Conservation (phyloP, 2,797 vertebrate species). For the Poecilia wingei region DNA sequence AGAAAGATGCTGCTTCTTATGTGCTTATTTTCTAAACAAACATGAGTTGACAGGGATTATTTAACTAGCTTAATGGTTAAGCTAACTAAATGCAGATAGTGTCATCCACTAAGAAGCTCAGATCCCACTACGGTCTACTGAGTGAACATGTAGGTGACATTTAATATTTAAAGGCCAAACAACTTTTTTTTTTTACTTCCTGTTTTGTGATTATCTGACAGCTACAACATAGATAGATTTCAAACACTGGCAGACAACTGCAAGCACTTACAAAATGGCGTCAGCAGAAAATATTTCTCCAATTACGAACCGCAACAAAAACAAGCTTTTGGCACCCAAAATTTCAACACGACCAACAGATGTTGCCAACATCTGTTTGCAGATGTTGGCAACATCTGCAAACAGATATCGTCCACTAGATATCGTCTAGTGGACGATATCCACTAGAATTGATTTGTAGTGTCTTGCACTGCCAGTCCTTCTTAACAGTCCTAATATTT, state of each 20-base stretch:
- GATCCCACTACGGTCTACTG: neutral
- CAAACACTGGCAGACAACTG: neutral
- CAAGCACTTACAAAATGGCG: neutral
- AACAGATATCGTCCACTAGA: too few species aligned
- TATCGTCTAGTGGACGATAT: neutral
- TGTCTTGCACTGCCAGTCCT: neutral
- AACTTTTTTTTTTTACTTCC: neutral
- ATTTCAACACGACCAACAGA: neutral
- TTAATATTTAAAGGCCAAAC: too few species aligned
- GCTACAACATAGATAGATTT: neutral
- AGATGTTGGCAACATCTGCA: neutral
- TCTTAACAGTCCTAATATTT: neutral
- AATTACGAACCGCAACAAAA: neutral
- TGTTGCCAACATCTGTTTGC: slow-evolving; percentile 6
- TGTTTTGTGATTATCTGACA: neutral
- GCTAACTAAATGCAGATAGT: neutral
- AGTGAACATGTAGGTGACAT: neutral
- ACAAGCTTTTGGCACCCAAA: neutral
- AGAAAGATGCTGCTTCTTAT: neutral
- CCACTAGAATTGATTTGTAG: neutral
- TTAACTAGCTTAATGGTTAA: neutral
- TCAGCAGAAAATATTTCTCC: neutral
- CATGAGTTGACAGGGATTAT: neutral
- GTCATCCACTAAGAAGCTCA: neutral
- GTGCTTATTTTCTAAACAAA: neutral